phyloP scores from a whole-genome alignment of 1,140 invertebrate genomes.

The Aplysia californica region DNA sequence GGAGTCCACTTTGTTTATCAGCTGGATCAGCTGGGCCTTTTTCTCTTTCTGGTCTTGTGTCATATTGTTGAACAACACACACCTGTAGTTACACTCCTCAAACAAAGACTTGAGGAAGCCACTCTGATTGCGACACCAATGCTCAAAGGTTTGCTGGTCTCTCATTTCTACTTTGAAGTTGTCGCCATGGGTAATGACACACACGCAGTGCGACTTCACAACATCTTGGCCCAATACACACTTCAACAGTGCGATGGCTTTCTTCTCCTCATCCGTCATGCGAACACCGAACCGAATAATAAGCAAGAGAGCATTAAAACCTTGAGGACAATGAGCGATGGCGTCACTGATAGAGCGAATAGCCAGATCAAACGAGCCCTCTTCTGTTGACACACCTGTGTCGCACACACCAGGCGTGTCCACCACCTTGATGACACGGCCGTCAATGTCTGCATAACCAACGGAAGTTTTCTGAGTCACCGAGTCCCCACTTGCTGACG shows the following conservation, averaged over 20 bases:
- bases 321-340: constrained; percentile 8
- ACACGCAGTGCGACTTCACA: constrained; percentile 14
- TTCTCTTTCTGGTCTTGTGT: constrained; percentile 2
- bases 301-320: constrained; percentile 22
- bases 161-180: constrained; percentile 22
- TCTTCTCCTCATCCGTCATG: constrained; percentile 26
- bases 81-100: constrained; percentile 18
- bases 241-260: constrained; percentile 26
- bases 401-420: constrained; percentile 33
- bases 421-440: constrained; percentile 13
- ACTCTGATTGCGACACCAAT: constrained; percentile 1
- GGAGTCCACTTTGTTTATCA: constrained; percentile 15
- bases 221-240: constrained; percentile 25
- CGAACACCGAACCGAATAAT: constrained; percentile 19
- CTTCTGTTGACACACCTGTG: constrained; percentile 7
- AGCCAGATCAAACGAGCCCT: constrained; percentile 1
- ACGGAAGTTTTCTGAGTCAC: neutral
- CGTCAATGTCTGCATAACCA: neutral
- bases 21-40: constrained; percentile 19
- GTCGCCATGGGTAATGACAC: constrained; percentile 27
- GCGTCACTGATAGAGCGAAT: constrained; percentile 22
- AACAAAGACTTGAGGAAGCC: constrained; percentile 20
- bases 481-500: constrained; percentile 1
- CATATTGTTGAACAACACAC: constrained; percentile 29
- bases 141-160: neutral